Conservation (phyloP, 2,888 invertebrate genomes). For the Masnerella sp. region DNA sequence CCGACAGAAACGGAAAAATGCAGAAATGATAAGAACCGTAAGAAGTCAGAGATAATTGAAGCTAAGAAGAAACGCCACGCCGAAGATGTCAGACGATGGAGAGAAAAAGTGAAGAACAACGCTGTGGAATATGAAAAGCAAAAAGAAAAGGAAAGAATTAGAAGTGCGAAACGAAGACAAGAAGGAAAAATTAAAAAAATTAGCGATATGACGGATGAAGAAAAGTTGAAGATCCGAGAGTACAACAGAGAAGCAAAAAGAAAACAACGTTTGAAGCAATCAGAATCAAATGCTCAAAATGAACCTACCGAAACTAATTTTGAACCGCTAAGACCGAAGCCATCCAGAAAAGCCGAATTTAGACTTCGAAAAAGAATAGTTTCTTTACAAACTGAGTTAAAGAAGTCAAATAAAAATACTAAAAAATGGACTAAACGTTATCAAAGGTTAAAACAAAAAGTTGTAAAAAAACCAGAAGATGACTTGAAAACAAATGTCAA, state of each 20-base stretch:
- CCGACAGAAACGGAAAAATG: no score
- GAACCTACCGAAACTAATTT: background rate
- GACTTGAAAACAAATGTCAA: conserved; percentile 16
- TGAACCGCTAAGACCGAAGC: background rate
- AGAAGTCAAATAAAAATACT: conserved; percentile 7
- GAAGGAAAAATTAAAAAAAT: conserved; percentile 17
- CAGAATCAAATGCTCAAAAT: background rate
- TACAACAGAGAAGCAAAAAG: conserved; percentile 23
- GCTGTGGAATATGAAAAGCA: conserved; percentile 5
- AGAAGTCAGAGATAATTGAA: no score
- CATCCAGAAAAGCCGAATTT: conserved; percentile 14
- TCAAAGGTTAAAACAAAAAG: conserved; percentile 5
- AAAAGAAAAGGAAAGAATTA: conserved; percentile 29
- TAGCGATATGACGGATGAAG: conserved; percentile 3
- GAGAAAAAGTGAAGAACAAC: conserved; percentile 1
- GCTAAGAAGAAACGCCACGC: background rate
- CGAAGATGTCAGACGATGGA: background rate
- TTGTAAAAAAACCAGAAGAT: conserved; percentile 14
- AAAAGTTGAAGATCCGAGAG: conserved; percentile 18
- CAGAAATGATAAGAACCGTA: no score
- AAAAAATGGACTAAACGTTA: conserved; percentile 27
- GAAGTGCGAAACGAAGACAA: conserved; percentile 23
- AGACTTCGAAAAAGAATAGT: conserved; percentile 14
- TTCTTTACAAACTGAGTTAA: conserved; percentile 16
- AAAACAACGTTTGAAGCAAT: conserved; percentile 8